Base-by-base conservation (phyloP, 2,113 vertebrate genomes). In the Meles meles region DNA sequence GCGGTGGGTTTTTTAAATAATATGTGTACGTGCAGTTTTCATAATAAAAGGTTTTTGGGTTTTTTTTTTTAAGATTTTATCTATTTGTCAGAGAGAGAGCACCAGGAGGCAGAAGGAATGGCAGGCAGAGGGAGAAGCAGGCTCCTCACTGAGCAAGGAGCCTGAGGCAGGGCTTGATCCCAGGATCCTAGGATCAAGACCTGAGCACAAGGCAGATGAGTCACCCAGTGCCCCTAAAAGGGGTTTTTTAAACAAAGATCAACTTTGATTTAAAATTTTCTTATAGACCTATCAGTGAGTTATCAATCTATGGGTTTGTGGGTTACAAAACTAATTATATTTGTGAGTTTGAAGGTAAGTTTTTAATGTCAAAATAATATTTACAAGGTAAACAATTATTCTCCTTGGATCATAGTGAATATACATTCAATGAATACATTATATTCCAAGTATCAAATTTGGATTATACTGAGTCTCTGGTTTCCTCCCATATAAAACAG, bases 311-410 rank as follows among this genome's bases (percentile, higher is more conserved):
- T 85, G 8, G 77, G 52, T 47, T 63, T 82, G 2, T 5, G 9
- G 42, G 37, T 69, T 90, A 82, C 47, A 89, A 71, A 88, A 85
- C 47, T 79, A 90, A 90, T 65, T 79, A 52, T 6, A 61, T 8
- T 71, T 90, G 25, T 82, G n/a, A 82, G 76, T 94, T 67, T 61
- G 18, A 34, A 77, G 34, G 29, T 85, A 96, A 93, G 27, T 42
- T 88, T 71, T 86, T 93, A 90, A 69, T 90, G n/a, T 72, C 90
- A 88, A 94, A 94, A 82, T 81, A 63, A 34, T 86, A 90, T 85
- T 93, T 89, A 63, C n/a, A 82, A n/a, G 76, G 31, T 76, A 69
- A 91, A 83, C 13, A 71, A 89, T 63, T 93, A 55, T 94, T 92
- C 82, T 92, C 20, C 81, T 93, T 63, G 49, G 6, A 65, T 87